Conservation (phyloP, 2,113 vertebrate genomes). For the Psettodes erumei region DNA sequence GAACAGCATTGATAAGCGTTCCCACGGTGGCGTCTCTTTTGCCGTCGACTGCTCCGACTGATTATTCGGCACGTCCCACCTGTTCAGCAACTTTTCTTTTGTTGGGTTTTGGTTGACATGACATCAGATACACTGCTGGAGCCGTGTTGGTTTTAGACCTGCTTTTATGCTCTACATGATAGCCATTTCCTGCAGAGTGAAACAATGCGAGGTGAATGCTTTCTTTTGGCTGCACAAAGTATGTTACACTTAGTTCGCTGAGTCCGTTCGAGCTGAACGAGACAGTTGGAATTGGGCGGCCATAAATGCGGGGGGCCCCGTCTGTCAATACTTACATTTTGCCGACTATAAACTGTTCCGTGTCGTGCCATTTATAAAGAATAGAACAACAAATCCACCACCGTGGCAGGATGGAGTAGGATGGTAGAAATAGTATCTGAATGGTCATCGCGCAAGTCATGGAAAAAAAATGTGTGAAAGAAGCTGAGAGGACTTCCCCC, state of each 20-base stretch:
- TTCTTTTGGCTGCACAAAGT: background rate
- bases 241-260: background rate
- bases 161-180: background rate
- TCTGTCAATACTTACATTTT: background rate
- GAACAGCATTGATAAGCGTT: slow-evolving; percentile 9
- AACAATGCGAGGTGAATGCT: background rate
- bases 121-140: no score
- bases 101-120: background rate
- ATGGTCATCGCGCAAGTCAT: background rate
- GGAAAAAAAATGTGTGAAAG: background rate
- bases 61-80: background rate
- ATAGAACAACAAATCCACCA: background rate
- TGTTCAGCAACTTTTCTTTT: background rate
- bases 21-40: background rate
- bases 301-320: background rate
- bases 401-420: background rate
- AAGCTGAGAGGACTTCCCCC: background rate
- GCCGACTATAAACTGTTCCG: background rate
- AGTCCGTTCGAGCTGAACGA: slow-evolving; percentile 5
- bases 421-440: background rate
- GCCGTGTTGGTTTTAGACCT: no score
- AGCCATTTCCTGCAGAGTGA: background rate
- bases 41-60: background rate
- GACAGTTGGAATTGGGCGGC: slow-evolving; percentile 14
- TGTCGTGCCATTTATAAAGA: background rate